Conservation (phyloP, 30 jellyfish, hydroid and myxozoan genomes). For the Turritopsis dohrnii region DNA sequence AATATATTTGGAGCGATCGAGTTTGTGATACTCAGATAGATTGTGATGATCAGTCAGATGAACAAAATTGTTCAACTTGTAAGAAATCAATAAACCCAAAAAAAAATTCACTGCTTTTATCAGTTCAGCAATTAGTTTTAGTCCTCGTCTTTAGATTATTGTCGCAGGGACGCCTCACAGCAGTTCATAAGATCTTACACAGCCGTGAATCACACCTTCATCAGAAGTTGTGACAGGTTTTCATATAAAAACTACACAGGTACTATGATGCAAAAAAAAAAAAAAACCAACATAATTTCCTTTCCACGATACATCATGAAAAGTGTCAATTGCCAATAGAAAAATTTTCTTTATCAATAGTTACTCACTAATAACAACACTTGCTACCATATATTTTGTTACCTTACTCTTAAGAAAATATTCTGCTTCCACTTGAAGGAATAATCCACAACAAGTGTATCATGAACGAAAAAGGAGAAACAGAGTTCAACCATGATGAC, state of each 20-base stretch:
- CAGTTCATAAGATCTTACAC: not conserved
- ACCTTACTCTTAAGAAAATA: not conserved
- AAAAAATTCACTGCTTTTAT: not conserved
- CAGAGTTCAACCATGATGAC: not conserved
- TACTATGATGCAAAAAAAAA: too few species aligned
- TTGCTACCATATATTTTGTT: too few species aligned
- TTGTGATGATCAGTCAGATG: slow-evolving; percentile 44
- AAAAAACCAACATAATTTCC: too few species aligned
- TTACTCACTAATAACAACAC: too few species aligned
- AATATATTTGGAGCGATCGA: slow-evolving; percentile 34
- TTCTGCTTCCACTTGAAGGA: not conserved
- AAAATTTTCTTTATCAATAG: too few species aligned
- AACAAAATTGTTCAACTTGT: slow-evolving; percentile 38
- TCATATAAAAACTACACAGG: not conserved
- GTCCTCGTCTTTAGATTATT: not conserved
- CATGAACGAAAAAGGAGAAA: not conserved
- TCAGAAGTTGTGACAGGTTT: not conserved
- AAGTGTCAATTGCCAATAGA: too few species aligned
- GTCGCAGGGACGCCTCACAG: not conserved
- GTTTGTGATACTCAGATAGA: slow-evolving; percentile 35
- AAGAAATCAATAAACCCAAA: not conserved
- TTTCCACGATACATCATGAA: too few species aligned
- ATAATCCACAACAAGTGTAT: not conserved
- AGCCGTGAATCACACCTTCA: not conserved
- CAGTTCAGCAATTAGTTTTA: not conserved